Evolutionary conservation across 2,888 invertebrate species (phyloP), one percentile per base, ranked within the genome.

Genomic region (Hirtodrosophila cameraria): DNA sequence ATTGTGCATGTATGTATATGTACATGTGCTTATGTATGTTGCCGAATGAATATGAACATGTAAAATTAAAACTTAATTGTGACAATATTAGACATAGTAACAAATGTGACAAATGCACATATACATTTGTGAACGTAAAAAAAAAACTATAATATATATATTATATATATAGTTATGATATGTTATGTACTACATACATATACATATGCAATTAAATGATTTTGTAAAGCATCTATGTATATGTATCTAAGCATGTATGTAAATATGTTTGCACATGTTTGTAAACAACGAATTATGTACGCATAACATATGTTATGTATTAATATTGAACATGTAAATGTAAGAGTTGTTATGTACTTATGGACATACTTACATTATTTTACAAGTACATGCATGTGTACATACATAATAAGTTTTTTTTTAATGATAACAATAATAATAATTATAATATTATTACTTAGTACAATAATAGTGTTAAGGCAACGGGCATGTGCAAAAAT

Each of bases 401-500:
- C 2, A 31, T n/a, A 11, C 12, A 30, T 23, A 20, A 15, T 20
- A 18, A 7, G 8, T 5, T 3, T 36, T 15, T 36, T 16, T 12
- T 27, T n/a, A n/a, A n/a, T n/a, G n/a, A n/a, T n/a, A n/a, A n/a
- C n/a, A n/a, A n/a, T n/a, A n/a, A n/a, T n/a, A n/a, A n/a, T n/a
- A n/a, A n/a, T n/a, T 25, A 33, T 9, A 50, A 27, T 43, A 43
- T 41, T 38, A 25, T 35, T 53, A 61, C 23, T 25, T 73, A 68
- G 75, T 73, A 79, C 65, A 79, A 66, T 78, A 83, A 75, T 61
- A 78, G 61, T 33, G 3, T 3, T 65, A 75, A 61, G 72, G 13
- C 30, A 54, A 27, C 6, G 33, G 46, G 61, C 76, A 71, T 63
- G 75, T 70, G 67, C 53, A 71, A 62, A 62, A 54, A 50, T 35